These are phyloP conservation scores for Alectura lathami DNA, from an alignment of 2,113 vertebrate species.

Conservation along the genomic window DNA sequence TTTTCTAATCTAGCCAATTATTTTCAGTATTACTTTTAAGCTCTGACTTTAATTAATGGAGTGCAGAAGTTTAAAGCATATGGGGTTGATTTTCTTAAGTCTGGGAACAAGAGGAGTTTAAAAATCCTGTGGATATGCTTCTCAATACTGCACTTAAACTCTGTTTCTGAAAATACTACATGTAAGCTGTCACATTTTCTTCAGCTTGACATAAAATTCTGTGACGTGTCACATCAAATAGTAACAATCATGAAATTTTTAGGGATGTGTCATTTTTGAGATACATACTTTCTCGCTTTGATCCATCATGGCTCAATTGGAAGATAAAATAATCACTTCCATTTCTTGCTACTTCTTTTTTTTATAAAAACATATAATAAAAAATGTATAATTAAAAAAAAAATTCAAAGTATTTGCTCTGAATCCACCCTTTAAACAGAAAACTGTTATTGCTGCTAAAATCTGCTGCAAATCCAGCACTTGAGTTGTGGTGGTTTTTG, in stretches of 20 bases:
- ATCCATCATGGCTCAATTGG: constrained; percentile 6
- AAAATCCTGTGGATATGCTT: neutral
- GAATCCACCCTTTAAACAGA: constrained; percentile 2
- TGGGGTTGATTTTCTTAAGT: constrained; percentile 55
- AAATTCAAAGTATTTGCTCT: constrained; percentile 16
- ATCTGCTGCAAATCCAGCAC: neutral
- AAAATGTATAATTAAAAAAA: neutral
- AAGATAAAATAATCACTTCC: constrained; percentile 61
- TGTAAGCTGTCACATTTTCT: constrained; percentile 17
- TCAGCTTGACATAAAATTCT: constrained; percentile 38
- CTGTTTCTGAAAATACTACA: neutral
- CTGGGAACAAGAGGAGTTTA: constrained; percentile 10
- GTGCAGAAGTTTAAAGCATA: constrained; percentile 62
- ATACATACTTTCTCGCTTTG: constrained; percentile 37
- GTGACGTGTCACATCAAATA: constrained; percentile 37
- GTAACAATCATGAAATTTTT: constrained; percentile 42
- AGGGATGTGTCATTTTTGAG: constrained; percentile 39
- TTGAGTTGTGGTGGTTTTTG: neutral
- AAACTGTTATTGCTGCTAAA: neutral
- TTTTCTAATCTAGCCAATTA: constrained; percentile 65
- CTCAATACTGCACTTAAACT: neutral
- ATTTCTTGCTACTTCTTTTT: constrained; percentile 13
- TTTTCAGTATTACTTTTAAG: constrained; percentile 56
- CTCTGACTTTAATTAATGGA: constrained; percentile 59
- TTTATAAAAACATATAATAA: constrained; percentile 46